A percentile compares a stretch with the other conserved stretches of the same genome.
Evolutionary conservation across 2,888 invertebrate genomes (phyloP).

Genomic region (Rhamnusium bicolor): DNA sequence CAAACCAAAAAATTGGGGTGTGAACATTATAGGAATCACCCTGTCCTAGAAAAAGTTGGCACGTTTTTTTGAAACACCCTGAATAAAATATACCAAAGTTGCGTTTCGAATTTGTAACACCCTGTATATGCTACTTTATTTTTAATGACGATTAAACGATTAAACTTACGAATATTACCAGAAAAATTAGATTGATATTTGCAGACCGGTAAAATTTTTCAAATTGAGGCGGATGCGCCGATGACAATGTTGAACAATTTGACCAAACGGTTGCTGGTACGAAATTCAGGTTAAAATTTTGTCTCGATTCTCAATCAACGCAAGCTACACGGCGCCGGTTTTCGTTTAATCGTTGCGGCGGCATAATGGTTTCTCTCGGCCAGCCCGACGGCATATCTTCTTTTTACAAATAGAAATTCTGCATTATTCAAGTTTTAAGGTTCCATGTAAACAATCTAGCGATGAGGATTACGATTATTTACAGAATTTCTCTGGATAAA

Average conservation of each 20-base stretch:
- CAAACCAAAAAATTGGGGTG: too few relatives aligned
- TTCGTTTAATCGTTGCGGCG: neutral
- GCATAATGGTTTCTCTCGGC: neutral
- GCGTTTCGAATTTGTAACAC: too few relatives aligned
- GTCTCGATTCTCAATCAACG: neutral
- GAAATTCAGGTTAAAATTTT: neutral
- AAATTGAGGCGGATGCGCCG: neutral
- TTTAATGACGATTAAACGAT: too few relatives aligned
- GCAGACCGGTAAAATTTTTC: neutral
- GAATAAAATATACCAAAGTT: too few relatives aligned
- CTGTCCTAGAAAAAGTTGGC: too few relatives aligned
- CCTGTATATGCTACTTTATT: too few relatives aligned
- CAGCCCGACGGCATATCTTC: neutral
- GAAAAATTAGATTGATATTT: too few relatives aligned
- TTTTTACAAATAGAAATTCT: neutral
- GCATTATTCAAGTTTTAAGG: neutral
- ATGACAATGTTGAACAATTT: neutral
- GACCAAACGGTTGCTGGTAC: neutral
- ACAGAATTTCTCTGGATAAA: neutral
- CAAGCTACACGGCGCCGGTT: neutral
- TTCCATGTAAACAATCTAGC: neutral
- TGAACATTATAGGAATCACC: too few relatives aligned
- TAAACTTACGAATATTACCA: too few relatives aligned
- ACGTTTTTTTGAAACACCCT: too few relatives aligned
- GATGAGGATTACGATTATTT: neutral